Evolutionary conservation across 2,888 invertebrate genomes (phyloP), one percentile per base, ranked within the genome.

Genomic region (Cybosia mesomella): DNA sequence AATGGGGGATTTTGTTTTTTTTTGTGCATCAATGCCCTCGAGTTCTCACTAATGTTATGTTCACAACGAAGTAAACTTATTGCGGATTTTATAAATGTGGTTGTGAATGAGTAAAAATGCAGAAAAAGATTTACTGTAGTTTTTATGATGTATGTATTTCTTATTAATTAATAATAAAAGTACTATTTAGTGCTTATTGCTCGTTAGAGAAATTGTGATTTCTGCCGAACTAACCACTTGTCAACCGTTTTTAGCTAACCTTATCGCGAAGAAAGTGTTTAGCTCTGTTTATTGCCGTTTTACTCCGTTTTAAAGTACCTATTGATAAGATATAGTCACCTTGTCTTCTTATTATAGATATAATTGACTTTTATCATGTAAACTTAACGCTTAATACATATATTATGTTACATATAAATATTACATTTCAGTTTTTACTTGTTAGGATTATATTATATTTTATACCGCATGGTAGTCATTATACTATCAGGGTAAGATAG

Each of bases 171-270:
- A 77, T 68, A 78, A 58, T 73, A 70, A 34, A 76, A 83, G 88
- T 89, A 89, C 87, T 86, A 87, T 87, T 87, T 86, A 77, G 87
- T 91, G 90, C 87, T 87, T 73, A 85, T 74, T 82, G 83, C 83
- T 89, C 88, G 87, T 83, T 88, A 87, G 82, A 80, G 72, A 80
- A 85, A 85, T 85, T 84, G 85, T 85, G 83, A 86, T 87, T 86
- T 87, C 76, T 84, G 77, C 66, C 68, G 73, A 82, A 85, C 85
- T 88, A 84, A 82, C 82, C 79, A 78, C 78, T 82, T 70, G 83
- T 83, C 75, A 77, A 81, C 81, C 75, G 76, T 79, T 77, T 81
- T 73, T 74, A 75, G 85, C 85, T 84, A 83, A 81, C 79, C 65
- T 83, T 83, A 74, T 78, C 76, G 62, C 80, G 70, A 70, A 22